phyloP scores from a whole-genome alignment of 2,113 vertebrate genomes.

The Falcunculus frontatus region DNA sequence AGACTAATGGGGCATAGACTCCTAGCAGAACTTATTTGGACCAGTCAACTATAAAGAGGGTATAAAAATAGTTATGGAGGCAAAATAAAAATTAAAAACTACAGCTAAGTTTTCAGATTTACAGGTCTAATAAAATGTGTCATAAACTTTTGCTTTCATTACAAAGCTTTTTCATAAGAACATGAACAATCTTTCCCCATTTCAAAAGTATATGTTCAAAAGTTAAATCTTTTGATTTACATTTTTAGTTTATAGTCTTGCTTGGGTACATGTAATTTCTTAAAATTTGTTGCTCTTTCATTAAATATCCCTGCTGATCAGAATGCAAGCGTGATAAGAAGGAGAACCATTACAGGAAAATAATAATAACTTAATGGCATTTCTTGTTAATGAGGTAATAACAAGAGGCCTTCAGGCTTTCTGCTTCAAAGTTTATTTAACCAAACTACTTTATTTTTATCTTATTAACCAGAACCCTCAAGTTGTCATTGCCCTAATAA shows the following conservation, averaged over 20 bases:
- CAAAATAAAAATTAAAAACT: slow-evolving; percentile 77
- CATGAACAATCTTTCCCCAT: neutral
- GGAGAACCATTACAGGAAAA: slow-evolving; percentile 12
- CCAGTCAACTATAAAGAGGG: slow-evolving; percentile 66
- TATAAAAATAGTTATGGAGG: slow-evolving; percentile 72
- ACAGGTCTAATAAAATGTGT: slow-evolving; percentile 72
- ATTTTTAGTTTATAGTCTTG: neutral
- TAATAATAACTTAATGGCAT: slow-evolving; percentile 35
- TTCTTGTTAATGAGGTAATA: slow-evolving; percentile 61
- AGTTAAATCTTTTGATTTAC: neutral
- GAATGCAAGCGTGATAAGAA: neutral
- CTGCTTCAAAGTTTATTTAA: slow-evolving; percentile 52
- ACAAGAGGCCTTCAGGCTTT: slow-evolving; percentile 39
- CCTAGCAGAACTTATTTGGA: slow-evolving; percentile 68
- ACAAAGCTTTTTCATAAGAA: slow-evolving; percentile 73
- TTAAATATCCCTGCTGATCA: slow-evolving; percentile 40
- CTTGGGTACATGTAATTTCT: neutral
- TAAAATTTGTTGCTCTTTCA: slow-evolving; percentile 29
- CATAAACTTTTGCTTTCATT: slow-evolving; percentile 81
- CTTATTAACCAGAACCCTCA: slow-evolving; percentile 17
- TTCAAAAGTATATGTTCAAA: neutral
- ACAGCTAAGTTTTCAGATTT: slow-evolving; percentile 72
- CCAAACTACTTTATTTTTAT: slow-evolving; percentile 24
- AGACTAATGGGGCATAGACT: slow-evolving; percentile 72
- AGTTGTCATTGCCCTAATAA: neutral